These are phyloP conservation scores for Malthinus flaveolus DNA, from an alignment of 2,888 invertebrate genomes.

Conservation along the genomic window DNA sequence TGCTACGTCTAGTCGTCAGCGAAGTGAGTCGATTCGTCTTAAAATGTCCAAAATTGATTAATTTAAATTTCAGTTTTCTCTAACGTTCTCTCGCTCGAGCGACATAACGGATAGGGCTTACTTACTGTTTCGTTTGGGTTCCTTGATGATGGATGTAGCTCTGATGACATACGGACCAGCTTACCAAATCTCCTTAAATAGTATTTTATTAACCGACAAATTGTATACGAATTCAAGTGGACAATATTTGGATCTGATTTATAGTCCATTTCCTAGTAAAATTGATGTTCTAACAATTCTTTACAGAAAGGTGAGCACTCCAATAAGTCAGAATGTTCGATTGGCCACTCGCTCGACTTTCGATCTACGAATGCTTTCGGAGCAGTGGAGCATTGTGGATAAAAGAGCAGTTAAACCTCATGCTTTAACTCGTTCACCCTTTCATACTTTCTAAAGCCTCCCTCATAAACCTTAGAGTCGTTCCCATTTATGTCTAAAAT, in stretches of 20 bases:
- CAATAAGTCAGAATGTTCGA: background rate
- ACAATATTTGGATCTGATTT: conserved; percentile 74
- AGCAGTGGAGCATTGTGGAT: too few species aligned
- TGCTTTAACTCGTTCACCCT: too few species aligned
- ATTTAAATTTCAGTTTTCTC: conserved; percentile 58
- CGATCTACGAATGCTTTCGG: too few species aligned
- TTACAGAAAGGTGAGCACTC: conserved; percentile 69
- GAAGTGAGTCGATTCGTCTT: conserved; percentile 54
- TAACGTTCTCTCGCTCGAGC: conserved; percentile 67
- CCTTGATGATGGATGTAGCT: conserved; percentile 73
- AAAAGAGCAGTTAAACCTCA: too few species aligned
- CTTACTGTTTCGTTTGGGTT: conserved; percentile 70
- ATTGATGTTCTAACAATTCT: conserved; percentile 72
- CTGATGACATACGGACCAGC: conserved; percentile 80
- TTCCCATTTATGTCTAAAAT: background rate
- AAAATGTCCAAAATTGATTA: background rate
- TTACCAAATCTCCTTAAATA: conserved; percentile 69
- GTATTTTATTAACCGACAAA: conserved; percentile 72
- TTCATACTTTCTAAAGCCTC: too few species aligned
- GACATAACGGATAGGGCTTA: conserved; percentile 73
- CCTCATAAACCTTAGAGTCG: too few species aligned
- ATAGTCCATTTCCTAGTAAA: conserved; percentile 59
- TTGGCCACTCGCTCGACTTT: too few species aligned
- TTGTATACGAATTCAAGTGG: conserved; percentile 74
- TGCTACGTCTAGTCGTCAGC: conserved; percentile 73